Percentiles rank a stretch among this genome's conserved stretches.
Conservation (phyloP, 2,888 invertebrate species). For the Parthenolecanium corni region DNA sequence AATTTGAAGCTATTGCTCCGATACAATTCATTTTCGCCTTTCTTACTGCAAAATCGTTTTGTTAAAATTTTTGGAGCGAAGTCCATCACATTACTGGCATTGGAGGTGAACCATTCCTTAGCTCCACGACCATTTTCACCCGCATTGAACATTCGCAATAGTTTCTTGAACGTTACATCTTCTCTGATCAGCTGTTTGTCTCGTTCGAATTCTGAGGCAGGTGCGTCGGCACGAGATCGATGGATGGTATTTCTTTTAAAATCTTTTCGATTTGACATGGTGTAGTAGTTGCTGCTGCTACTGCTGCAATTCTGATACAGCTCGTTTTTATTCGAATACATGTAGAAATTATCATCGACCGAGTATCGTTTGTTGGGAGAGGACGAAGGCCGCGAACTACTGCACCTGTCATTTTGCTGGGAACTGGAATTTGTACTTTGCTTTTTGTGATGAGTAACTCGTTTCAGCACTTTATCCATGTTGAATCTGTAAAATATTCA, state of each 20-base stretch:
- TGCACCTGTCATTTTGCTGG: neutral
- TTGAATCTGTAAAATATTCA: no score
- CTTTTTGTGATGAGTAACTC: slow-evolving; percentile 7
- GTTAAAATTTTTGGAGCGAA: slow-evolving; percentile 47
- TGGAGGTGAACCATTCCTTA: slow-evolving; percentile 27
- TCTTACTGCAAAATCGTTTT: slow-evolving; percentile 58
- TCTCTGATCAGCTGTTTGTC: slow-evolving; percentile 23
- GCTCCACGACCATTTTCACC: slow-evolving; percentile 29
- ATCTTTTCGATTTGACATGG: slow-evolving; percentile 19
- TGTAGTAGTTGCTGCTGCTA: slow-evolving; percentile 3
- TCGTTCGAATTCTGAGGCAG: neutral
- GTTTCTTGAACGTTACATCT: slow-evolving; percentile 30
- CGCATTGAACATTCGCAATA: slow-evolving; percentile 30
- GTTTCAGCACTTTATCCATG: slow-evolving; percentile 24
- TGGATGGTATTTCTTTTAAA: slow-evolving; percentile 8
- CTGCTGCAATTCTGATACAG: slow-evolving; percentile 7
- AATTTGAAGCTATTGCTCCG: slow-evolving; percentile 81
- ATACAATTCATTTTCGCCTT: slow-evolving; percentile 57
- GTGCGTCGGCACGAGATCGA: neutral
- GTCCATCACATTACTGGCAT: slow-evolving; percentile 34
- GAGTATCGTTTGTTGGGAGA: slow-evolving; percentile 24
- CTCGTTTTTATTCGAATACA: slow-evolving; percentile 7
- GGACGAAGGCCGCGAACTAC: neutral
- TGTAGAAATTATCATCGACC: slow-evolving; percentile 28
- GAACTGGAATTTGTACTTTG: neutral